Evolutionary conservation across 2,888 invertebrate genomes (phyloP).

Genomic region (Micropterix aruncella): DNA sequence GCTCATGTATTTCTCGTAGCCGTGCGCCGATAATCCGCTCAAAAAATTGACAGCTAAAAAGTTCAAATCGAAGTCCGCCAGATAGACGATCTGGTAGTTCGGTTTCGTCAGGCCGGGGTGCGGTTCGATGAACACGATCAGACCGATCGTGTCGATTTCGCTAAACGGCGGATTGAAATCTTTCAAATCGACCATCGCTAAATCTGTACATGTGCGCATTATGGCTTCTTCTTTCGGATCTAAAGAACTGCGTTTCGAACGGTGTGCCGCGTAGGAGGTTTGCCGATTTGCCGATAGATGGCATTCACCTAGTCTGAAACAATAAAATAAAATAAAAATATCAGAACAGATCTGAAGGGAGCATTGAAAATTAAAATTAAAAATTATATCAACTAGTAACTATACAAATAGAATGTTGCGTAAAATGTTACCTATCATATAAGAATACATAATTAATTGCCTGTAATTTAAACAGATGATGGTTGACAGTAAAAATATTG

Average conservation of each 20-base stretch:
- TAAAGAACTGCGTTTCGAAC: not conserved
- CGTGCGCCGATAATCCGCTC: slow-evolving; percentile 35
- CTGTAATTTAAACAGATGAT: too few species aligned
- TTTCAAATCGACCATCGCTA: slow-evolving; percentile 8
- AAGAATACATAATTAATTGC: too few species aligned
- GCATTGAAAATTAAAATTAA: too few species aligned
- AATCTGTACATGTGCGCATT: not conserved
- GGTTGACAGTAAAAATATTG: too few species aligned
- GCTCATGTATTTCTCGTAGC: slow-evolving; percentile 39
- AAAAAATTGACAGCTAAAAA: slow-evolving; percentile 40
- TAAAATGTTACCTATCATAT: too few species aligned
- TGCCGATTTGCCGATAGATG: not conserved
- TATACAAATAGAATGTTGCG: too few species aligned
- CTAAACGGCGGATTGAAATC: slow-evolving; percentile 35
- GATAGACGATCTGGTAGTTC: slow-evolving; percentile 40
- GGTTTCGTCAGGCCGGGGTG: slow-evolving; percentile 17
- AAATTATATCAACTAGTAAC: too few species aligned
- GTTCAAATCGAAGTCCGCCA: slow-evolving; percentile 39
- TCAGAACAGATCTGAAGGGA: too few species aligned
- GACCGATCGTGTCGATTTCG: slow-evolving; percentile 62
- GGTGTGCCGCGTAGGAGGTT: not conserved
- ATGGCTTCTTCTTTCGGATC: slow-evolving; percentile 13
- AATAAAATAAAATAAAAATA: too few species aligned
- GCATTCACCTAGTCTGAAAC: not conserved
- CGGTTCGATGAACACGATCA: slow-evolving; percentile 43